Evolutionary conservation across 2,113 vertebrate species (phyloP), one percentile per base, ranked within the genome.

Genomic region (Blennius ocellaris): DNA sequence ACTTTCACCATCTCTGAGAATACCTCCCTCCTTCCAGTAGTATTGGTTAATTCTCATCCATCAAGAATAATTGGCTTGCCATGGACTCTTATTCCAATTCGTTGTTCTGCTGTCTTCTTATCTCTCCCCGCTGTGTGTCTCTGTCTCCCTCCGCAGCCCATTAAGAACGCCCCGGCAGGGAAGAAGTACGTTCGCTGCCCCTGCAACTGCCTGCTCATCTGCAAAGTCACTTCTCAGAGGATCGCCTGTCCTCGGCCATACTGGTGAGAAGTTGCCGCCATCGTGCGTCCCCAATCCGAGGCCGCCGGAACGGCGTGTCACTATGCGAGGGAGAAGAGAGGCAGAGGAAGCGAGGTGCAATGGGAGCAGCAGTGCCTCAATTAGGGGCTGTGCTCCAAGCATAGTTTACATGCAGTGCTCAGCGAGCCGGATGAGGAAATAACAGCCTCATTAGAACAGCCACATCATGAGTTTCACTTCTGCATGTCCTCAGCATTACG

Each of bases 151-250:
- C 80, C 83, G 16, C 89, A 96, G 96, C 96, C 96, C 69, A 97
- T 96, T 88, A 97, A 97, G 91, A 96, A 97, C 69, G 95, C 96
- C 68, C 96, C 96, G 3, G 94, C 95, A 39, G 96, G 96, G 71
- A 96, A 97, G 92, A 97, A 97, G 88, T 96, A 97, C 48, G 96
- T 97, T 8, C 94, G 96, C 66, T 96, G 96, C 71, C 96, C 96
- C 52, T 97, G 96, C 89, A 96, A 97, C 90, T 97, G 96, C 81
- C 94, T 96, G 68, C 95, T 97, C 85, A 96, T 97, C 90, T 96
- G 96, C 92, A 97, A 96, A 92, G 96, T 97, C 85, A 96, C 95
- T 6, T 97, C 96, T 58, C 96, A 96, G 80, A 91, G 96, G 87
- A 96, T 96, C 62, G 96, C 96, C 73, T 96, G 96, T 64, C 96